Evolutionary conservation across 92 coral and sea anemone genomes (phyloP), one percentile per base, ranked within the genome.

Genomic region (Porites evermanni): DNA sequence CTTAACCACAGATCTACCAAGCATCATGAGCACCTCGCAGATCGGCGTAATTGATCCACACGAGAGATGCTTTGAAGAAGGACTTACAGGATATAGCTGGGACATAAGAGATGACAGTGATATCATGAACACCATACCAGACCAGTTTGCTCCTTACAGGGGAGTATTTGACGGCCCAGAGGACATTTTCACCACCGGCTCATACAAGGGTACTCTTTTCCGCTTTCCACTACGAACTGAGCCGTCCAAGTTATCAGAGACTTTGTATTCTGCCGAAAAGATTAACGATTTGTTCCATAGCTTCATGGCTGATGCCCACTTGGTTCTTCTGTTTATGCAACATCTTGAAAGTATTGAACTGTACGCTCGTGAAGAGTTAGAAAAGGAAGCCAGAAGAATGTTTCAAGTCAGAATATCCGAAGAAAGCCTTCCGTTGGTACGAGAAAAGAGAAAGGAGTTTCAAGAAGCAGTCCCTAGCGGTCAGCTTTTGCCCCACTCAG

Each of bases 151-250:
- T 29, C 38, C 38, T 29, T 29, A 29, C 38, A 29, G 38, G 38
- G 38, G 38, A 29, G 38, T 29, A 58, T 88, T 88, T 44, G 94
- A 82, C 79, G 56, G 78, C 64, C 71, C 78, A 0, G 78, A 38
- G 13, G 71, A 71, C 1, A 78, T 82, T 1, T 82, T 82, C 23
- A 18, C 79, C 70, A 3, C 0, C 10, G 86, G 86, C 58, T 82
- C 6, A 19, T 95, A 95, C 69, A 72, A 87, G 8, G 94, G 91
- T 6, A 95, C 98, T 9, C 64, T 95, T 78, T 95, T 95, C 76
- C 96, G 98, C 66, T 95, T 95, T 68, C 98, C 98, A 0, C 74
- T 95, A 6, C 85, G 98, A 53, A 79, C 69, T 51, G 77, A 85
- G 61, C 81, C 91, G 13, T 93, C 98, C 7, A 52, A 87, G 67